Base-by-base conservation (phyloP, 2,797 vertebrate genomes). In the Pipistrellus nathusii region DNA sequence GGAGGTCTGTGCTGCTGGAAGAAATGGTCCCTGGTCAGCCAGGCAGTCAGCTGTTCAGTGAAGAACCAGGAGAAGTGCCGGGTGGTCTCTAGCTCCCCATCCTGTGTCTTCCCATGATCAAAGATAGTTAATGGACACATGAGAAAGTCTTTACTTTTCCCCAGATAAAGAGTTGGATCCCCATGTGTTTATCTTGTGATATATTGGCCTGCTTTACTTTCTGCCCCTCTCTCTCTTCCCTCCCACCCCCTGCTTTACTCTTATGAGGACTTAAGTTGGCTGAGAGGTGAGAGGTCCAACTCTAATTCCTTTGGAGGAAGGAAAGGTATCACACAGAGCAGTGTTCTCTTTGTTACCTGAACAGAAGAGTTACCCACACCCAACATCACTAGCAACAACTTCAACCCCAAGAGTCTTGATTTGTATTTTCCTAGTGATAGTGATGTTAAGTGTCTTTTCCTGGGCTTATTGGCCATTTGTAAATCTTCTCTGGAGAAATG, bases 301-400 rank as follows among this genome's bases (percentile, higher is more conserved):
- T 44, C 5, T 35, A 48, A 14, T 21, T 4, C 30, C 30, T 27
- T 18, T 71, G 32, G 14, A 53, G 46, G 32, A 59, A 21, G 51
- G 72, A 73, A 11, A 90, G 73, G 5, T 4, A 27, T 21, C 64
- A 66, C 57, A 30, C 44, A 64, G 6, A 21, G 17, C 46, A 32
- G 62, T 80, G 46, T 88, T 88, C 59, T 93, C 76, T 95, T 76
- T 94, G 57, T 90, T 93, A 8, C 53, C 78, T 77, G 5, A 38
- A 75, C 51, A 96, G 88, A 0, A 1, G 1, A 1, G 25, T 46
- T 96, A 77, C 10, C 77, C 69, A 85, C 20, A 51, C 84, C 87
- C 30, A 1, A 0, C 21, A 75, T 96, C 89, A 76, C 3, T 14
- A 86, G 17, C 94, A 96, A 77, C 84, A 68, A 57, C 44, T 81